A percentile compares a stretch with the other conserved stretches of the same genome.
These are phyloP conservation scores for Microctonus brassicae DNA, from an alignment of 2,888 invertebrate genomes.

Conservation along the genomic window DNA sequence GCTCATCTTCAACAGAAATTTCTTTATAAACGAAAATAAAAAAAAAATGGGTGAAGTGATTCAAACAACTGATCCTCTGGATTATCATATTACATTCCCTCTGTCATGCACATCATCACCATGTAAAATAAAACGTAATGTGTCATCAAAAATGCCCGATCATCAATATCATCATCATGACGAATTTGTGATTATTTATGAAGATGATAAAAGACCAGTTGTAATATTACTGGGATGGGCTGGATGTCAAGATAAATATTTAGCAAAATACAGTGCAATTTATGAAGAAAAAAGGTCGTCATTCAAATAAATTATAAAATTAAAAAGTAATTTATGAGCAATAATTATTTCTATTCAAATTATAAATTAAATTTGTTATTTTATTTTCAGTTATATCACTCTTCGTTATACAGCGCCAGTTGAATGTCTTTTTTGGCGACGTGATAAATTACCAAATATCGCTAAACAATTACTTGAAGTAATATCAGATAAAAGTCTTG, in stretches of 20 bases:
- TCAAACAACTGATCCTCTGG: constrained; percentile 63
- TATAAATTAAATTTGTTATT: constrained; percentile 1
- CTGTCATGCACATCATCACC: constrained; percentile 66
- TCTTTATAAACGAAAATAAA: neutral
- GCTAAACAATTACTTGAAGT: constrained; percentile 77
- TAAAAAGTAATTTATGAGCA: neutral
- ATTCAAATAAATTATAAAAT: neutral
- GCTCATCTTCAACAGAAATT: too few species aligned
- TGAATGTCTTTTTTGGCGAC: constrained; percentile 76
- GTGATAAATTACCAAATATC: constrained; percentile 74
- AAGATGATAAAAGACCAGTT: constrained; percentile 77
- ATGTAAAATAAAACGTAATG: constrained; percentile 29
- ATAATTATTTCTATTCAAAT: neutral
- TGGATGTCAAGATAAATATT: constrained; percentile 82
- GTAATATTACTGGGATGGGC: constrained; percentile 85
- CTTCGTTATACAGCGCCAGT: constrained; percentile 80
- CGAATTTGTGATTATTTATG: constrained; percentile 74
- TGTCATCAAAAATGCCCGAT: constrained; percentile 3
- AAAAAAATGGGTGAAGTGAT: neutral
- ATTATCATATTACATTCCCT: constrained; percentile 77
- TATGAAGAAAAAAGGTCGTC: constrained; percentile 81
- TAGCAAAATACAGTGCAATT: constrained; percentile 83
- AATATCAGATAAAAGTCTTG: constrained; percentile 77
- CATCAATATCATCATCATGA: constrained; percentile 65
- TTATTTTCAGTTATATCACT: constrained; percentile 75